Conservation (phyloP, 2,113 vertebrate species). For the Willisornis vidua region DNA sequence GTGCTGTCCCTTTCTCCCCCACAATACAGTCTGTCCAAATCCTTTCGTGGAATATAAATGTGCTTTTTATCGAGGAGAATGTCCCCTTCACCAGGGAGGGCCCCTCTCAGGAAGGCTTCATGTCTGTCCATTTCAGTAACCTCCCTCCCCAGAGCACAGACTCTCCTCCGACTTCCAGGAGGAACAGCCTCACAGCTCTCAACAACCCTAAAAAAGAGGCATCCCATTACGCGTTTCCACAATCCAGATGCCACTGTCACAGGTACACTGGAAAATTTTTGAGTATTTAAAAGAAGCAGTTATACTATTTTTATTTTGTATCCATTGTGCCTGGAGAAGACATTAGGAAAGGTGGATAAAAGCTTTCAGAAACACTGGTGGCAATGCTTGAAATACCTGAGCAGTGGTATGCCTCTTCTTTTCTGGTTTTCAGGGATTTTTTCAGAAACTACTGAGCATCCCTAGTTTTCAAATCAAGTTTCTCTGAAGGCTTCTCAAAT, state of each 20-base stretch:
- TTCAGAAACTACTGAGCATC: not conserved
- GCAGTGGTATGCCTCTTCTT: not conserved
- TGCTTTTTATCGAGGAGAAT: not conserved
- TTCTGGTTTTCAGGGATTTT: not conserved
- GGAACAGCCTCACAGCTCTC: not conserved
- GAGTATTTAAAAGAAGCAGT: not conserved
- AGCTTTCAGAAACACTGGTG: not conserved
- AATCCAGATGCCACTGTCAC: rapidly evolving
- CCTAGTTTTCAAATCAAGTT: not conserved
- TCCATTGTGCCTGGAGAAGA: not conserved
- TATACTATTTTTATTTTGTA: not conserved
- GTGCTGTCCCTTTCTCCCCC: not conserved
- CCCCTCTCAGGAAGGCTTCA: not conserved
- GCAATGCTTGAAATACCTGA: not conserved
- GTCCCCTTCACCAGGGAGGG: not conserved
- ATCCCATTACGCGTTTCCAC: not conserved
- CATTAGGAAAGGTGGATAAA: not conserved
- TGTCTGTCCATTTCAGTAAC: not conserved
- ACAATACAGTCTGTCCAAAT: not conserved
- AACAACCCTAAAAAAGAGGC: not conserved
- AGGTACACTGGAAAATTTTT: not conserved
- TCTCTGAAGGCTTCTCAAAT: not conserved
- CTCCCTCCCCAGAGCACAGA: not conserved
- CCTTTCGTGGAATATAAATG: not conserved
- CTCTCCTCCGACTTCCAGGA: not conserved